phyloP scores from a whole-genome alignment of 2,113 vertebrate species.

The Halichoerus grypus region DNA sequence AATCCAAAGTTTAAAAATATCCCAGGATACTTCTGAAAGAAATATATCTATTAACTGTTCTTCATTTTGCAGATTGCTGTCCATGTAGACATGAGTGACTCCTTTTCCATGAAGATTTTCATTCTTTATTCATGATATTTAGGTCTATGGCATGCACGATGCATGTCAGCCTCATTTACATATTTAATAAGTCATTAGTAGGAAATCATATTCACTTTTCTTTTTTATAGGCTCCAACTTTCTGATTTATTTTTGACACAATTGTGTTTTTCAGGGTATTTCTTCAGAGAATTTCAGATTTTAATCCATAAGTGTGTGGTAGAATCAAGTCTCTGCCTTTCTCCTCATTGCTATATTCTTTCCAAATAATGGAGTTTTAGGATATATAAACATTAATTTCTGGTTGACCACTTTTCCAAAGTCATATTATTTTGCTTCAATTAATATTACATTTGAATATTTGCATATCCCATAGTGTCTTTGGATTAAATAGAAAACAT shows the following conservation, averaged over 20 bases:
- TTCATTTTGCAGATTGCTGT: constrained; percentile 13
- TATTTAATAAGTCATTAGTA: background rate
- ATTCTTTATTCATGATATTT: constrained; percentile 6
- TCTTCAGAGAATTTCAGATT: background rate
- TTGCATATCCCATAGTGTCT: constrained; percentile 77
- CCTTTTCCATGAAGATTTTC: background rate
- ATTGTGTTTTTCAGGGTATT: background rate
- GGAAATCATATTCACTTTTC: background rate
- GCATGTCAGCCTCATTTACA: constrained; percentile 20
- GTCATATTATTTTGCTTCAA: constrained; percentile 77
- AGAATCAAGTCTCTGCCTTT: constrained; percentile 68
- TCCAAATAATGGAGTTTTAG: constrained; percentile 66
- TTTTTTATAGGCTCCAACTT: background rate
- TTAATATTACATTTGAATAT: constrained; percentile 79
- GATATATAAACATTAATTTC: constrained; percentile 74
- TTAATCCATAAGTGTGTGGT: constrained; percentile 54
- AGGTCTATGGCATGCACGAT: background rate
- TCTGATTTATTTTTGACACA: constrained; percentile 37
- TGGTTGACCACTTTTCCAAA: constrained; percentile 76
- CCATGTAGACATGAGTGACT: background rate
- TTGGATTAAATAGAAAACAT: constrained; percentile 82
- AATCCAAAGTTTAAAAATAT: constrained; percentile 16
- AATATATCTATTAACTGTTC: background rate
- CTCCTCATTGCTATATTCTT: constrained; percentile 57
- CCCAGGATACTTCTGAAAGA: background rate